Percentiles rank a stretch among this genome's conserved stretches.
Conservation (phyloP, 1,140 invertebrate genomes). For the Rhopalosiphum padi region DNA sequence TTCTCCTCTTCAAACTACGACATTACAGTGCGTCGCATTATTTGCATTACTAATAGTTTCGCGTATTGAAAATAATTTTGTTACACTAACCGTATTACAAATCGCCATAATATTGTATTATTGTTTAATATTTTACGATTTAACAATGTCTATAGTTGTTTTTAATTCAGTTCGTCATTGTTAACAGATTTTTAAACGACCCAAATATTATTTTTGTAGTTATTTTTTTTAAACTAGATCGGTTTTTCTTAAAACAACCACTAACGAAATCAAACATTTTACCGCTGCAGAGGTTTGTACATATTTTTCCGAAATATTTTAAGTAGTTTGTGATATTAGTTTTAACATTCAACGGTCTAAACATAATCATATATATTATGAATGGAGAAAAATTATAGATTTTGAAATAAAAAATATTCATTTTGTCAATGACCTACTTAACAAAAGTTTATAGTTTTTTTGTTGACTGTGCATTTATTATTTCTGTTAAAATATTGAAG, state of each 20-base stretch:
- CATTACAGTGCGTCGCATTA: neutral
- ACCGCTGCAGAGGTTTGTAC: neutral
- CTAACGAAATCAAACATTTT: neutral
- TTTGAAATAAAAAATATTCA: neutral
- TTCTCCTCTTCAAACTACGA: neutral
- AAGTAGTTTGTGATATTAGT: neutral
- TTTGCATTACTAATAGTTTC: neutral
- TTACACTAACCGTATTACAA: neutral
- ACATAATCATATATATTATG: neutral
- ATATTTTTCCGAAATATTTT: neutral
- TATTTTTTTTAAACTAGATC: neutral
- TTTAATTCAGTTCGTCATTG: neutral
- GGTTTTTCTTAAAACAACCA: neutral
- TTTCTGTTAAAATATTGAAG: neutral
- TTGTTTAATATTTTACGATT: no score
- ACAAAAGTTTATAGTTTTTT: neutral
- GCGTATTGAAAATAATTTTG: neutral
- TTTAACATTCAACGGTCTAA: neutral
- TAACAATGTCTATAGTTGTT: neutral
- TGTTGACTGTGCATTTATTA: neutral
- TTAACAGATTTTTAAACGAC: neutral
- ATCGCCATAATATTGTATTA: neutral
- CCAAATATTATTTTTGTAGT: neutral
- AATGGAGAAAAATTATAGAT: neutral
- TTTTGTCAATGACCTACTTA: constrained; percentile 25